Evolutionary conservation across 2,113 vertebrate genomes (phyloP).

Genomic region (Euleptes europaea): DNA sequence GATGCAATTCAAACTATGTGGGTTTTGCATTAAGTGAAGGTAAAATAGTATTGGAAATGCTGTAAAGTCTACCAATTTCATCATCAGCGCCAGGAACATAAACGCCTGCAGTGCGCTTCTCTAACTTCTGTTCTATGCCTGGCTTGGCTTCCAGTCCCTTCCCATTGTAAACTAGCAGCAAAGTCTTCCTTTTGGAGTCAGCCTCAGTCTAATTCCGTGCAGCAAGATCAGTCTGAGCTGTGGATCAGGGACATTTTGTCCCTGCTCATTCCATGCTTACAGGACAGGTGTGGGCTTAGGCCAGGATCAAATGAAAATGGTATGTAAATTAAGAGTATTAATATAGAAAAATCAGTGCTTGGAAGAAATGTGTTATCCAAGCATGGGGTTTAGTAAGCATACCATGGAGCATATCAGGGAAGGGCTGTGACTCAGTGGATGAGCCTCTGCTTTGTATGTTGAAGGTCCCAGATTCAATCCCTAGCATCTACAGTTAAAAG

Average conservation of each 20-base stretch:
- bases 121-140: not conserved
- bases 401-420: not conserved
- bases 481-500: too few relatives aligned
- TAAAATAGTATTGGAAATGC: too few relatives aligned
- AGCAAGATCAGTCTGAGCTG: constrained; percentile 7
- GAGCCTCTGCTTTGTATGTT: too few relatives aligned
- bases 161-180: not conserved
- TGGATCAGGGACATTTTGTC: constrained; percentile 3
- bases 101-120: too few relatives aligned
- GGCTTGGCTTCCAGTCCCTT: constrained; percentile 13
- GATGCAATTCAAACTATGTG: too few relatives aligned
- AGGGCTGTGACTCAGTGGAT: too few relatives aligned
- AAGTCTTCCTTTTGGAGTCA: constrained; percentile 25
- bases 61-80: too few relatives aligned
- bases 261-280: constrained; percentile 13
- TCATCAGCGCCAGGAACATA: too few relatives aligned
- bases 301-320: constrained; percentile 16
- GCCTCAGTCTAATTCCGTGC: constrained; percentile 7
- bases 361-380: constrained; percentile 21
- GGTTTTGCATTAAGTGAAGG: too few relatives aligned
- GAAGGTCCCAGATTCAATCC: too few relatives aligned
- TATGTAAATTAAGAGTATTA: constrained; percentile 57
- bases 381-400: not conserved
- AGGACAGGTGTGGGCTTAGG: constrained; percentile 56
- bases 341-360: constrained; percentile 49